These are phyloP conservation scores for Pitangus sulphuratus DNA, from an alignment of 2,797 vertebrate species.

Conservation along the genomic window DNA sequence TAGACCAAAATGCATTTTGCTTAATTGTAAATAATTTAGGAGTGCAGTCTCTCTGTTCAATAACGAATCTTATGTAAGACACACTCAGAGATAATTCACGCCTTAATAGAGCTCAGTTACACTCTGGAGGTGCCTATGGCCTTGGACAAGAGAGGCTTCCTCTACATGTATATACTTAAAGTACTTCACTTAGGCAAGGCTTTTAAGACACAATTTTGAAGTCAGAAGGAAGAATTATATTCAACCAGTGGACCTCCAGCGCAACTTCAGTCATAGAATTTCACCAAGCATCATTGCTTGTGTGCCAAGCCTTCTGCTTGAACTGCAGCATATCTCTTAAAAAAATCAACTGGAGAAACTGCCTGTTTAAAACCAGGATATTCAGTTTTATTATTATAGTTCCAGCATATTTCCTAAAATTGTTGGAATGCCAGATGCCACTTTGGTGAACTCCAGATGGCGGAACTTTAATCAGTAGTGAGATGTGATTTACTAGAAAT, in stretches of 20 bases:
- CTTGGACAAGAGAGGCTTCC: not conserved
- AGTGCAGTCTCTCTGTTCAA: not conserved
- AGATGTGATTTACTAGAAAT: constrained; percentile 43
- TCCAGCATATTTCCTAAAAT: constrained; percentile 50
- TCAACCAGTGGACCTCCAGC: not conserved
- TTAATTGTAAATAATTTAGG: not conserved
- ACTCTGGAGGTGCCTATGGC: not conserved
- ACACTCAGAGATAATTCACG: not conserved
- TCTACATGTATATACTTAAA: not conserved
- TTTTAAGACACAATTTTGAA: not conserved
- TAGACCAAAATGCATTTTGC: not conserved
- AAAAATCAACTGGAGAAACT: constrained; percentile 11
- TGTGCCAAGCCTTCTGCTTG: not conserved
- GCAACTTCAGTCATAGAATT: not conserved
- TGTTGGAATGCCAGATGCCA: constrained; percentile 35
- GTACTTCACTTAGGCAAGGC: not conserved
- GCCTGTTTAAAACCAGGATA: constrained; percentile 18
- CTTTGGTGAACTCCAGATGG: constrained; percentile 48
- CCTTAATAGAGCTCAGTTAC: not conserved
- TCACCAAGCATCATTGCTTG: not conserved
- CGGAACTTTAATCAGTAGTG: constrained; percentile 33
- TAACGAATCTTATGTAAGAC: not conserved
- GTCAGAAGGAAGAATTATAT: not conserved
- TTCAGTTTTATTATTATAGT: not conserved
- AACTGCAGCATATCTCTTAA: not conserved